A percentile compares a stretch with the other conserved stretches of the same genome.
Evolutionary conservation across 2,797 vertebrate genomes (phyloP).

Genomic region (Zalophus californianus): DNA sequence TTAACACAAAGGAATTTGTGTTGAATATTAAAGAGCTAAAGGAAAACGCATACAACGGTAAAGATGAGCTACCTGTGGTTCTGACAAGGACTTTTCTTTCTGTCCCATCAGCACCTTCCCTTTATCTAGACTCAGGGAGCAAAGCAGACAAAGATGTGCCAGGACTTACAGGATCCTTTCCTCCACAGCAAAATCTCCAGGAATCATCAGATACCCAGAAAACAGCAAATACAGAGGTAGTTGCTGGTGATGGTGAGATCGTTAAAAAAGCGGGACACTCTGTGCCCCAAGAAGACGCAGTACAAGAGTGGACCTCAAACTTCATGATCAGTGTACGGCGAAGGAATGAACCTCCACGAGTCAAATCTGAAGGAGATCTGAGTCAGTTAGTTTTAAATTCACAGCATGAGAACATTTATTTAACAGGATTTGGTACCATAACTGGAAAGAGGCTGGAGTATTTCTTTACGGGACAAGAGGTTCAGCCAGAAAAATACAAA

Average conservation of each 20-base stretch:
- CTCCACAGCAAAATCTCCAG: not conserved
- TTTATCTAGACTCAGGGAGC: not conserved
- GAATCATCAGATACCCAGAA: not conserved
- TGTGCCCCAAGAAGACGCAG: not conserved
- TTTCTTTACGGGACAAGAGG: not conserved
- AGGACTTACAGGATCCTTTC: not conserved
- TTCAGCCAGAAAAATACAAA: constrained; percentile 2
- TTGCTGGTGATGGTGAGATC: not conserved
- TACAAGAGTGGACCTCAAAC: not conserved
- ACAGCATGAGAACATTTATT: not conserved
- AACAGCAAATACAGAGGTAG: not conserved
- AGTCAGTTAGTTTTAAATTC: not conserved
- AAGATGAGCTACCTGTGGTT: not conserved
- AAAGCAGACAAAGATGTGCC: not conserved
- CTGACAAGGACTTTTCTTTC: constrained; percentile 39
- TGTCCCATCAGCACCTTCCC: not conserved
- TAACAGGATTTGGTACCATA: not conserved
- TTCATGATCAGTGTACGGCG: not conserved
- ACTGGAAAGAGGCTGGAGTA: not conserved
- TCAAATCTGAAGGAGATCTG: not conserved
- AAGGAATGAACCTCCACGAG: not conserved
- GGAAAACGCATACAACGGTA: not conserved
- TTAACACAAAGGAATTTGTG: constrained; percentile 36
- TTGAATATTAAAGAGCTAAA: constrained; percentile 43
- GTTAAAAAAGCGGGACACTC: not conserved